These are phyloP conservation scores for Torymus texanus DNA, from an alignment of 2,888 invertebrate genomes.

Conservation along the genomic window DNA sequence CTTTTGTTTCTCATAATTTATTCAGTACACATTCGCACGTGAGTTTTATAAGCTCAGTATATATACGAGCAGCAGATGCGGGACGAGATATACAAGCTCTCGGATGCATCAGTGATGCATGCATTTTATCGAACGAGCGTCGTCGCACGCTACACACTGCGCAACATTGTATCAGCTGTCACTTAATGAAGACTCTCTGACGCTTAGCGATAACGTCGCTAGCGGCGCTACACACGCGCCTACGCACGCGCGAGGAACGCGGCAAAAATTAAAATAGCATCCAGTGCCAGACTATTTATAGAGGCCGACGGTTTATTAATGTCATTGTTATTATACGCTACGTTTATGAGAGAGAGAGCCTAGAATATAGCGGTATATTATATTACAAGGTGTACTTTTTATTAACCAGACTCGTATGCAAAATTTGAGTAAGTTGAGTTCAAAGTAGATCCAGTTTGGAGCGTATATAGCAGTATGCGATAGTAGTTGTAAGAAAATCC, in stretches of 20 bases:
- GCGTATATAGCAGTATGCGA: no score
- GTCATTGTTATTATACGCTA: no score
- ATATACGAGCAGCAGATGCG: no score
- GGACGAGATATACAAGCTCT: no score
- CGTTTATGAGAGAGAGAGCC: no score
- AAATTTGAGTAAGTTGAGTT: no score
- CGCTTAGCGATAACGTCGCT: conserved; percentile 8
- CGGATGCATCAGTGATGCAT: background rate
- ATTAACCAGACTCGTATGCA: no score
- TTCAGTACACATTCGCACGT: background rate
- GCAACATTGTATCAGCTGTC: conserved; percentile 29
- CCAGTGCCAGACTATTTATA: conserved; percentile 10
- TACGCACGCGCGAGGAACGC: no score
- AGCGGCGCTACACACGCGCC: background rate
- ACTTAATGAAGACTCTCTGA: conserved; percentile 26
- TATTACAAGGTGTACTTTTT: no score
- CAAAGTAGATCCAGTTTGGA: no score
- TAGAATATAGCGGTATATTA: no score
- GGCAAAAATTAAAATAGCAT: conserved; percentile 14
- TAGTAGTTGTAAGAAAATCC: no score
- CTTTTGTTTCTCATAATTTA: background rate
- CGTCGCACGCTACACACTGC: background rate
- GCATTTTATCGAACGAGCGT: background rate
- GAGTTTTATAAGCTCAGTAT: background rate
- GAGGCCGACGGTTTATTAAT: background rate